A percentile compares a stretch with the other conserved stretches of the same genome.
phyloP scores from a whole-genome alignment of 2,797 vertebrate genomes.

The Amniataba percoides region DNA sequence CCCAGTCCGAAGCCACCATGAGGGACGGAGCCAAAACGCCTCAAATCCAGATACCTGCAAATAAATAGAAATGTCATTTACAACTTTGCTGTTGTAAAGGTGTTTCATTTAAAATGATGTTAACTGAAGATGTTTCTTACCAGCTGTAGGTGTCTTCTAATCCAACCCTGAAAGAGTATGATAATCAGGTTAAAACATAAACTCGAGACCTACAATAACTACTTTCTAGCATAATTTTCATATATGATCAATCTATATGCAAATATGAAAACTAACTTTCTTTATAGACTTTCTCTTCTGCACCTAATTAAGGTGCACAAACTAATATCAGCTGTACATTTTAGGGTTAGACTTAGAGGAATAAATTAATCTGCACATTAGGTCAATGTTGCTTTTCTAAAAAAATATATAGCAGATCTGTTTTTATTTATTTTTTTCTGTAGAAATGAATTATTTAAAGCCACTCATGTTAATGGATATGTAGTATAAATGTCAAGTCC shows the following conservation, averaged over 20 bases:
- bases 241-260: not conserved
- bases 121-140: slow-evolving; percentile 81
- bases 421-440: too few relatives aligned
- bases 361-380: not conserved
- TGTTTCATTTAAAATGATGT: not conserved
- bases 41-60: slow-evolving; percentile 96
- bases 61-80: not conserved
- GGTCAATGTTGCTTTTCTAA: not conserved
- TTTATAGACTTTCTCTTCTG: not conserved
- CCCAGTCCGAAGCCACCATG: slow-evolving; percentile 98
- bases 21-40: slow-evolving; percentile 93
- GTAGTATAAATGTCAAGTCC: not conserved
- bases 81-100: not conserved
- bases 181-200: slow-evolving; percentile 42
- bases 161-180: slow-evolving; percentile 85
- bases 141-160: slow-evolving; percentile 90
- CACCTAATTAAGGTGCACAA: not conserved
- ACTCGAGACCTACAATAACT: slow-evolving; percentile 1
- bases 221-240: not conserved
- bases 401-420: not conserved
- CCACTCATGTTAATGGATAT: not conserved
- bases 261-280: not conserved
- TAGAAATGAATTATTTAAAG: not conserved
- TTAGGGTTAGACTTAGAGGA: not conserved
- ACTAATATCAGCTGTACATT: too few relatives aligned